These are phyloP conservation scores for Yponomeuta cagnagella DNA, from an alignment of 2,888 invertebrate species.

Conservation along the genomic window DNA sequence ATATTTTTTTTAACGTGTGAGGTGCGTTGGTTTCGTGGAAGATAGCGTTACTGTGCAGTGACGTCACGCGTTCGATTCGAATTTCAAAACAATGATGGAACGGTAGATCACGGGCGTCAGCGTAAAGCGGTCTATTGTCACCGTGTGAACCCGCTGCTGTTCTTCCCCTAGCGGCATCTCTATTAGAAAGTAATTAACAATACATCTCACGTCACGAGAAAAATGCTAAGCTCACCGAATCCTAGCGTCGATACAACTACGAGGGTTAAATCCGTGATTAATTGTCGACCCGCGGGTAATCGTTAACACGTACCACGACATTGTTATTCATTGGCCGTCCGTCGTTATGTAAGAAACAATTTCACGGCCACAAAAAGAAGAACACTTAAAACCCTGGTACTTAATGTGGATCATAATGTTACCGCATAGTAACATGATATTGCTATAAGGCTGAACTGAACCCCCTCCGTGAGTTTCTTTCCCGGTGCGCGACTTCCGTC, in stretches of 20 bases:
- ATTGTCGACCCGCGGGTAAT: slow-evolving; percentile 47
- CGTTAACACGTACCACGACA: slow-evolving; percentile 45
- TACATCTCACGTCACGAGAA: slow-evolving; percentile 40
- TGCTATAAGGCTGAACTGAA: slow-evolving; percentile 16
- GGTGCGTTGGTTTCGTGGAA: slow-evolving; percentile 40
- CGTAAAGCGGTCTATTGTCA: slow-evolving; percentile 38
- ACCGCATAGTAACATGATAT: slow-evolving; percentile 53
- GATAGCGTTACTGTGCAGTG: slow-evolving; percentile 57
- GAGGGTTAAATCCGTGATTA: slow-evolving; percentile 39
- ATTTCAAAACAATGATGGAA: slow-evolving; percentile 57
- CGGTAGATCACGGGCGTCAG: slow-evolving; percentile 50
- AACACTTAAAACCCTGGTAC: slow-evolving; percentile 56
- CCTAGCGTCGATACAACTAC: slow-evolving; percentile 33
- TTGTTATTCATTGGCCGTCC: slow-evolving; percentile 46
- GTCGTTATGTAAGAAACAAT: slow-evolving; percentile 49
- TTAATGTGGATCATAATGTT: slow-evolving; percentile 37
- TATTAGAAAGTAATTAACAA: slow-evolving; percentile 65
- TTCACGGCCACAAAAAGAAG: slow-evolving; percentile 19
- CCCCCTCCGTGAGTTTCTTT: slow-evolving; percentile 17
- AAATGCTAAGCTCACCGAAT: slow-evolving; percentile 30
- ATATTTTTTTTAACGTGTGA: slow-evolving; percentile 3
- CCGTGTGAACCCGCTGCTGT: slow-evolving; percentile 48
- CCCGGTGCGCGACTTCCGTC: slow-evolving; percentile 57
- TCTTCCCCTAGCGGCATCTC: slow-evolving; percentile 52
- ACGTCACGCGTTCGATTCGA: slow-evolving; percentile 37